Percentiles rank a stretch among this genome's conserved stretches.
Conservation (phyloP, 2,113 vertebrate genomes). For the Diphyllodes magnificus region DNA sequence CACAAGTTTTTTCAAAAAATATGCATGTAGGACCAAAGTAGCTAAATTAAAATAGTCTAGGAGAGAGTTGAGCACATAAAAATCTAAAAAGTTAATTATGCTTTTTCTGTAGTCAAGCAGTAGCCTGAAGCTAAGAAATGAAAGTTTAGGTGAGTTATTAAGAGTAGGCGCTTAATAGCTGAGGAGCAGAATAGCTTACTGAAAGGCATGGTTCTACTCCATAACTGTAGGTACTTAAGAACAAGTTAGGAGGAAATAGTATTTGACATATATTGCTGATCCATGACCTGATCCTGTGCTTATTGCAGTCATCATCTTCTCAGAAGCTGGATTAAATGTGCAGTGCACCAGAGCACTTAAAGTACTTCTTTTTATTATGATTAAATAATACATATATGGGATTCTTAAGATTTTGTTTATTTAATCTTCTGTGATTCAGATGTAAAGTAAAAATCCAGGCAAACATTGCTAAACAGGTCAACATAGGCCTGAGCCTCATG, state of each 20-base stretch:
- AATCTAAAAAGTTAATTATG: background rate
- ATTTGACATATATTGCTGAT: background rate
- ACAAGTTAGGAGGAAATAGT: background rate
- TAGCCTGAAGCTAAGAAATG: slow-evolving; percentile 7
- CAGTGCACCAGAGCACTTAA: background rate
- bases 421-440: background rate
- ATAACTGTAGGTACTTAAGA: slow-evolving; percentile 4
- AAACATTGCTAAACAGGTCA: background rate
- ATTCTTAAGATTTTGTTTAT: background rate
- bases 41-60: background rate
- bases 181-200: background rate
- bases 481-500: background rate
- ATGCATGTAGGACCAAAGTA: background rate
- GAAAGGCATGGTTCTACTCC: background rate
- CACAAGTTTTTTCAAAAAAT: background rate
- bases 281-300: background rate
- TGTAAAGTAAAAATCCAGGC: background rate
- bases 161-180: background rate
- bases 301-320: background rate
- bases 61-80: background rate
- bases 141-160: slow-evolving; percentile 42
- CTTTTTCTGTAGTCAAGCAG: background rate
- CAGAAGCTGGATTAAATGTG: background rate
- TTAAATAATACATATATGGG: background rate
- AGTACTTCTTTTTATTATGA: background rate